Conservation (phyloP, 2,888 invertebrate species). For the Drosophila sordidula region DNA sequence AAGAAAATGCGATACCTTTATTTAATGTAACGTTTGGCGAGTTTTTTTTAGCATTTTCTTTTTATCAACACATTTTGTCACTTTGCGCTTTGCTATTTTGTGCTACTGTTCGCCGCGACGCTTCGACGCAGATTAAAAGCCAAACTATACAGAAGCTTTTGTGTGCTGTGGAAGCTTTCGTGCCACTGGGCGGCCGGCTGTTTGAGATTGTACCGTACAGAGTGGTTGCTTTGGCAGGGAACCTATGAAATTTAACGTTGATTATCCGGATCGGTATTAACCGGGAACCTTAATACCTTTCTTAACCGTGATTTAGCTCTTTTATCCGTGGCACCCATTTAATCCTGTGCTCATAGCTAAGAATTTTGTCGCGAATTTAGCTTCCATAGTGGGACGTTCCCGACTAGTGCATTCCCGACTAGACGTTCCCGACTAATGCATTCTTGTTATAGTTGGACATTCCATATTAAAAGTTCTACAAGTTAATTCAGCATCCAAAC, state of each 20-base stretch:
- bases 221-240: not conserved
- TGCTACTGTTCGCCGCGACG: slow-evolving; percentile 45
- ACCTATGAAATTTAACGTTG: no score
- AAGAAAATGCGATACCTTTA: slow-evolving; percentile 6
- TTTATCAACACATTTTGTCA: slow-evolving; percentile 41
- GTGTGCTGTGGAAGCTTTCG: slow-evolving; percentile 44
- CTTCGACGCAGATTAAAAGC: slow-evolving; percentile 57
- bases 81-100: slow-evolving; percentile 15
- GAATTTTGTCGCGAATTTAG: no score
- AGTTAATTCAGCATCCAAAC: not conserved
- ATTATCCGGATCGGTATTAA: no score
- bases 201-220: slow-evolving; percentile 35
- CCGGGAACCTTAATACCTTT: no score
- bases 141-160: slow-evolving; percentile 36
- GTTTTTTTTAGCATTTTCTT: slow-evolving; percentile 17
- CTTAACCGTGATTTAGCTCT: no score
- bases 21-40: slow-evolving; percentile 6
- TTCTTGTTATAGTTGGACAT: no score
- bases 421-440: no score
- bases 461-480: no score
- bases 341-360: no score
- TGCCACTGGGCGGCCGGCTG: slow-evolving; percentile 29
- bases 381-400: no score
- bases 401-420: no score
- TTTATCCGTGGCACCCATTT: no score